phyloP scores from a whole-genome alignment of 2,113 vertebrate genomes.

The Sceloporus undulatus region DNA sequence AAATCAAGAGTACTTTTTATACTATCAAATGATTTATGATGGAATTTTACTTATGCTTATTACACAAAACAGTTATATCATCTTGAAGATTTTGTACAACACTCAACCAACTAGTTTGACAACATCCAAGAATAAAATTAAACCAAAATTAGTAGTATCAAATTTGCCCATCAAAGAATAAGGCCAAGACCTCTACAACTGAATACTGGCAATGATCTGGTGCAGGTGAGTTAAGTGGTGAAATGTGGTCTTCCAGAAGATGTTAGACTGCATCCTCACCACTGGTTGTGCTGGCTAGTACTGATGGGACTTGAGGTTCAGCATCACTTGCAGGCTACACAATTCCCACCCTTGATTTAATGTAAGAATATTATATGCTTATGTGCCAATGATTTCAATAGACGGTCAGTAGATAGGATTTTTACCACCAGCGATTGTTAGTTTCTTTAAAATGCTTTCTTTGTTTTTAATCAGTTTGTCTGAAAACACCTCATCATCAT shows the following conservation, averaged over 20 bases:
- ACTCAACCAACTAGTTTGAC: background rate
- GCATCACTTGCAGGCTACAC: too few species aligned
- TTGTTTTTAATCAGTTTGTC: background rate
- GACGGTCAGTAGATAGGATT: background rate
- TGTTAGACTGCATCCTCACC: too few species aligned
- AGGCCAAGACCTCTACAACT: background rate
- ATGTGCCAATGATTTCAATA: background rate
- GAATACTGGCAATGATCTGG: background rate
- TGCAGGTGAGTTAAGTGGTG: too few species aligned
- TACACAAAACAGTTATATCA: background rate
- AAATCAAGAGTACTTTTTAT: background rate
- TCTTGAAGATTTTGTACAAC: constrained; percentile 3
- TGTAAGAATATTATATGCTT: background rate
- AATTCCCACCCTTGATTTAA: background rate
- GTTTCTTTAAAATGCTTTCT: background rate
- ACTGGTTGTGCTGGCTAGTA: too few species aligned
- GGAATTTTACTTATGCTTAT: background rate
- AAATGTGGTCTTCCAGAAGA: too few species aligned
- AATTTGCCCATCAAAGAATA: background rate
- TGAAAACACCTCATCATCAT: background rate
- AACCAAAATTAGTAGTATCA: background rate
- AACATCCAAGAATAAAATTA: background rate
- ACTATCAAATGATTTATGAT: constrained; percentile 4
- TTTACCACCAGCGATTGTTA: too few species aligned
- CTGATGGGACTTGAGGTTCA: too few species aligned